Evolutionary conservation across 2,113 vertebrate species (phyloP).

Genomic region (Globicephala melas): DNA sequence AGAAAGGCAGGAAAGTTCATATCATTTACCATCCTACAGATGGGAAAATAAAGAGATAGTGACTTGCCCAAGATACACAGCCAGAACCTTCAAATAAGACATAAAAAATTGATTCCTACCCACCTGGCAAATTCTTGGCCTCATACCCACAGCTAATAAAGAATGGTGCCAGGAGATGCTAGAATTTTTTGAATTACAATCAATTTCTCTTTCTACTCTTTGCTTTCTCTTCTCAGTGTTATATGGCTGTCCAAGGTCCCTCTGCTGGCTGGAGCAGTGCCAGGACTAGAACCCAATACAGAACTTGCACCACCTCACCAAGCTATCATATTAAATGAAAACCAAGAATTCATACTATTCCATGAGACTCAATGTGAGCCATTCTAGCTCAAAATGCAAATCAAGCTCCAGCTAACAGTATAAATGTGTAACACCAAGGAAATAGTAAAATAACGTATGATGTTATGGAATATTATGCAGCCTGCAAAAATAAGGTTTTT

Average conservation of each 20-base stretch:
- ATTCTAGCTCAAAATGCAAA: background rate
- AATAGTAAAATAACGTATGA: background rate
- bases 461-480: background rate
- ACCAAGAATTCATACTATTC: background rate
- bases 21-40: background rate
- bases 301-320: background rate
- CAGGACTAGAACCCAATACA: background rate
- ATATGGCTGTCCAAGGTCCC: background rate
- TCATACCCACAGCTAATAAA: background rate
- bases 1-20: background rate
- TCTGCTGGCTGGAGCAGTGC: background rate
- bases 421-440: background rate
- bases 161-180: background rate
- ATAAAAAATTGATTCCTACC: background rate
- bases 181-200: background rate
- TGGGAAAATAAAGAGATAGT: background rate
- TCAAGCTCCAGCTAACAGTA: background rate
- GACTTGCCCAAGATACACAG: background rate
- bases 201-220: conserved; percentile 1
- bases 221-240: background rate
- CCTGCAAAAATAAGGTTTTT: background rate
- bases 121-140: background rate
- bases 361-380: background rate
- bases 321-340: background rate
- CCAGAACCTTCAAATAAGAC: background rate